phyloP scores from a whole-genome alignment of 2,113 vertebrate genomes.

The Monarcha castaneiventris region DNA sequence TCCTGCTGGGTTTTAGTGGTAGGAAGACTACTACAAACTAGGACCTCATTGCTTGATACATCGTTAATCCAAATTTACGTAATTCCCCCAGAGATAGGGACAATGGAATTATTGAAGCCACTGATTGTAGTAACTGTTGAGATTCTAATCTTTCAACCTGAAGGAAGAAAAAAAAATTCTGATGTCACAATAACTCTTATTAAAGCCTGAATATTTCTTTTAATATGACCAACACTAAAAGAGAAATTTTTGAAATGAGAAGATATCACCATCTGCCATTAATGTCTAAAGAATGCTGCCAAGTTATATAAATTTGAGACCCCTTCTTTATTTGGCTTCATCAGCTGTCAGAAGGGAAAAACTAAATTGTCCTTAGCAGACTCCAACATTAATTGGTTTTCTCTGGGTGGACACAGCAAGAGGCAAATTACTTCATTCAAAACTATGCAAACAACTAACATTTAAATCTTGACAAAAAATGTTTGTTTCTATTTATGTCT shows the following conservation, averaged over 20 bases:
- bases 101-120: background rate
- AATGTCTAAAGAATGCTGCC: background rate
- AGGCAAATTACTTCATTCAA: background rate
- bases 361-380: background rate
- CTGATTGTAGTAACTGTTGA: background rate
- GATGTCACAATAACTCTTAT: background rate
- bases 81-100: background rate
- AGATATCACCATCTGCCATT: background rate
- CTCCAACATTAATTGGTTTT: background rate
- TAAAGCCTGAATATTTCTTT: background rate
- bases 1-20: background rate
- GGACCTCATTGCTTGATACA: background rate
- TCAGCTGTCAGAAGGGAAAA: background rate
- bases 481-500: accelerated
- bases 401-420: background rate
- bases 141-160: background rate
- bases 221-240: background rate
- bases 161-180: background rate
- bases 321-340: background rate
- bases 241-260: background rate
- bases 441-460: background rate
- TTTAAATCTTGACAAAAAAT: background rate
- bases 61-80: background rate
- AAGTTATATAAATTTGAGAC: background rate
- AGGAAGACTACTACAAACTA: background rate